Percentiles rank a stretch among this genome's conserved stretches.
Evolutionary conservation across 2,888 invertebrate genomes (phyloP).

Genomic region (Electrophaes corylata): DNA sequence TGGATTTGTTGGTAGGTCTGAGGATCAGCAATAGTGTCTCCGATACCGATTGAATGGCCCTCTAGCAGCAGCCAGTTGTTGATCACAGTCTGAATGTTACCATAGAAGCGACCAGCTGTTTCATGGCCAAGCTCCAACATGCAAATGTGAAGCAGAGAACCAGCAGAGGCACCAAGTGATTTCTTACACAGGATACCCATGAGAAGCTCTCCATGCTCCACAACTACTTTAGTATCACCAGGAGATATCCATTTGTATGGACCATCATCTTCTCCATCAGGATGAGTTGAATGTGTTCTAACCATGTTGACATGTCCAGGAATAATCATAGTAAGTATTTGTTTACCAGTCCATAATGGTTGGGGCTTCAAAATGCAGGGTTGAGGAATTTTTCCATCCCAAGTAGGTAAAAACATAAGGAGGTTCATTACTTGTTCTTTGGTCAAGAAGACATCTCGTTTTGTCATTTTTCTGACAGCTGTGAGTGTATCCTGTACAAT

Average conservation of each 20-base stretch:
- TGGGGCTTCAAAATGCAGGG: slow-evolving; percentile 98
- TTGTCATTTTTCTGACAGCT: slow-evolving; percentile 99
- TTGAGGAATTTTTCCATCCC: slow-evolving; percentile 99
- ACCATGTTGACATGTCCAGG: slow-evolving; percentile 99
- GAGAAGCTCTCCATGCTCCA: slow-evolving; percentile 98
- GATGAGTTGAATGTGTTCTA: slow-evolving; percentile 98
- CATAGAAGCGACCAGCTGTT: slow-evolving; percentile 97
- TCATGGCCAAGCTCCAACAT: slow-evolving; percentile 98
- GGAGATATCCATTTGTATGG: slow-evolving; percentile 99
- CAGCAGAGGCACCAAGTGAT: slow-evolving; percentile 98
- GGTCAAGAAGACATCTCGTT: slow-evolving; percentile 98
- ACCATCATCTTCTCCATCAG: slow-evolving; percentile 99
- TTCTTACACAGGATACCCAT: slow-evolving; percentile 99
- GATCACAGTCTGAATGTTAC: slow-evolving; percentile 99
- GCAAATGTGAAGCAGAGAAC: slow-evolving; percentile 98
- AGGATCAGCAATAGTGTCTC: slow-evolving; percentile 99
- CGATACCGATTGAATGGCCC: slow-evolving; percentile 98
- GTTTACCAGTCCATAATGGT: slow-evolving; percentile 98
- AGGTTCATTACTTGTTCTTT: slow-evolving; percentile 99
- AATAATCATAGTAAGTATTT: slow-evolving; percentile 98
- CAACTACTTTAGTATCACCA: slow-evolving; percentile 99
- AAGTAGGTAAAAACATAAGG: slow-evolving; percentile 98
- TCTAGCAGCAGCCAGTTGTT: slow-evolving; percentile 99
- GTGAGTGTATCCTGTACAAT: slow-evolving; percentile 99
- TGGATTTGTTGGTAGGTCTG: slow-evolving; percentile 99